Evolutionary conservation across 2,113 vertebrate species (phyloP).

Genomic region (Puffinus mauretanicus): DNA sequence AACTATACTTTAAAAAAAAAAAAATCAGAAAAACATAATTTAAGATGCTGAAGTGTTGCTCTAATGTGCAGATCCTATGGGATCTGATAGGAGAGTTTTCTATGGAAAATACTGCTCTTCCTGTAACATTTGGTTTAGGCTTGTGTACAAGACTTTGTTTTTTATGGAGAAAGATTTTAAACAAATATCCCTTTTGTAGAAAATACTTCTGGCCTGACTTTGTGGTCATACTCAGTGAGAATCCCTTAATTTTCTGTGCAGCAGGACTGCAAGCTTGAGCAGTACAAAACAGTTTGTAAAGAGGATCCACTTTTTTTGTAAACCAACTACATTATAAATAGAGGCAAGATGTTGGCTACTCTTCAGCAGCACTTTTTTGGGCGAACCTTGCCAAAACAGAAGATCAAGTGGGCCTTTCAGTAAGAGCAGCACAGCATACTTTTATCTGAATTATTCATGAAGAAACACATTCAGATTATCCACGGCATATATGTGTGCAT

Average conservation of each 20-base stretch:
- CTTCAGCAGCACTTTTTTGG: background rate
- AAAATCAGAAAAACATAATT: background rate
- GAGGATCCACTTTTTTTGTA: background rate
- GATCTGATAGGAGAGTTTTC: background rate
- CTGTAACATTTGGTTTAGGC: background rate
- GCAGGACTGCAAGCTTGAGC: background rate
- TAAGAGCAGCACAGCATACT: background rate
- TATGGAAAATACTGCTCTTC: background rate
- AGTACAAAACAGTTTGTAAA: background rate
- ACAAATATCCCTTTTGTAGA: background rate
- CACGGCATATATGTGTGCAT: background rate
- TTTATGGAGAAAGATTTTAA: background rate
- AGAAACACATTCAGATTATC: background rate
- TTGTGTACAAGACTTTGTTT: background rate
- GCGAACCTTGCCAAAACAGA: background rate
- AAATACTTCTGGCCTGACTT: background rate
- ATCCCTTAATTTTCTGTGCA: background rate
- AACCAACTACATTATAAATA: background rate
- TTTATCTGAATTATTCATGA: slow-evolving; percentile 22
- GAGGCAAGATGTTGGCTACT: background rate
- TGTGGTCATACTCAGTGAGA: background rate
- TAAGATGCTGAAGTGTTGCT: background rate
- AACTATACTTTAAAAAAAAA: background rate
- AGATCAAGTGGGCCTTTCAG: slow-evolving; percentile 22
- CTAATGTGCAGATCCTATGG: background rate